phyloP scores from a whole-genome alignment of 2,797 vertebrate genomes.

The Cottoperca gobio region DNA sequence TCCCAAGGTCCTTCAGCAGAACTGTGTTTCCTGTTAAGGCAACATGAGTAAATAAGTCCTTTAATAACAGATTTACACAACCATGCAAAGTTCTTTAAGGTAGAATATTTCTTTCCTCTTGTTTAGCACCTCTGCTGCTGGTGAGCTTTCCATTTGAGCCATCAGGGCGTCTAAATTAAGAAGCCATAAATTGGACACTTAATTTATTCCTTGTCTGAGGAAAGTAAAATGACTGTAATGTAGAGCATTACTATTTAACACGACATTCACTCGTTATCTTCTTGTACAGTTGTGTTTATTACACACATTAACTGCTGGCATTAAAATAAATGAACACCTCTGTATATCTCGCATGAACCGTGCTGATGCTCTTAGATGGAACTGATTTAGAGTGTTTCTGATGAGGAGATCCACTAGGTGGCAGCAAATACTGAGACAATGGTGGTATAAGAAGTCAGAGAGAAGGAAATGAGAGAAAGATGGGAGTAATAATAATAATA shows the following conservation, averaged over 20 bases:
- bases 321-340: slow-evolving; percentile 50
- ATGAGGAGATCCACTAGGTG: slow-evolving; percentile 68
- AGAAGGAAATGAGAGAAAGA: slow-evolving; percentile 63
- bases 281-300: slow-evolving; percentile 41
- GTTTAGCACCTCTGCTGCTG: slow-evolving; percentile 10
- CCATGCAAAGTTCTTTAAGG: slow-evolving; percentile 5
- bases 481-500: no score
- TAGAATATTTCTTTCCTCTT: neutral
- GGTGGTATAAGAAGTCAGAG: no score
- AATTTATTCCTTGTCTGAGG: slow-evolving; percentile 22
- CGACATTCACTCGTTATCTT: slow-evolving; percentile 27
- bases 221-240: slow-evolving; percentile 16
- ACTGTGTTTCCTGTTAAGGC: neutral
- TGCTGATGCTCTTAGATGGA: neutral
- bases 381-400: neutral
- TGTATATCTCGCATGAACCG: slow-evolving; percentile 1
- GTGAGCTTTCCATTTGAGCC: slow-evolving; percentile 11
- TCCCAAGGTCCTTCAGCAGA: slow-evolving; percentile 2
- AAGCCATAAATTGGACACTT: slow-evolving; percentile 29
- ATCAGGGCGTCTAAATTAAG: slow-evolving; percentile 30
- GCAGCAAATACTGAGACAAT: slow-evolving; percentile 72
- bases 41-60: neutral
- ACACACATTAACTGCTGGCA: slow-evolving; percentile 38
- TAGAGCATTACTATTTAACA: slow-evolving; percentile 15
- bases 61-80: slow-evolving; percentile 16